phyloP scores from a whole-genome alignment of 2,797 vertebrate genomes.

The Strix occidentalis region DNA sequence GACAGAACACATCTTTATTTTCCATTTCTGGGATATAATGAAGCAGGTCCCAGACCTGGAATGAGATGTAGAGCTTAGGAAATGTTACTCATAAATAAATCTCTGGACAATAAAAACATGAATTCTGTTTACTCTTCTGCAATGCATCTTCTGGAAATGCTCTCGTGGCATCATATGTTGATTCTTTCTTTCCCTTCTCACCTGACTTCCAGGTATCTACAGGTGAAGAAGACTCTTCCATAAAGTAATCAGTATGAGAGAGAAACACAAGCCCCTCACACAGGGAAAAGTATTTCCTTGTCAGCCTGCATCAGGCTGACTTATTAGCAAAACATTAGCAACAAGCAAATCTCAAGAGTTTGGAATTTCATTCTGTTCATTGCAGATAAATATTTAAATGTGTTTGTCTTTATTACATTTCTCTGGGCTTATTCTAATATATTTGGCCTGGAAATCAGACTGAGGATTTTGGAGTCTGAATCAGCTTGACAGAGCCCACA shows the following conservation, averaged over 20 bases:
- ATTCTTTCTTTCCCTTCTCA: not conserved
- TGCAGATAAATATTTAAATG: conserved; percentile 36
- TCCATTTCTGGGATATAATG: not conserved
- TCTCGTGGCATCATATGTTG: not conserved
- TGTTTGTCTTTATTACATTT: conserved; percentile 14
- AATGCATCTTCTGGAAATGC: not conserved
- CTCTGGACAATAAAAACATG: not conserved
- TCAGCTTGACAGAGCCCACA: not conserved
- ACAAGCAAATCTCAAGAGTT: not conserved
- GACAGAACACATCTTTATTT: not conserved
- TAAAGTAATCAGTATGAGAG: not conserved
- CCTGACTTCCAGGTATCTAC: not conserved
- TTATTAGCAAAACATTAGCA: conserved; percentile 22
- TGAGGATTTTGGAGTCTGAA: not conserved
- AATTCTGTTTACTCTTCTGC: not conserved
- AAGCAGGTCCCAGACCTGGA: not conserved
- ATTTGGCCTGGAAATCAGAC: conserved; percentile 24
- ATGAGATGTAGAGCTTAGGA: not conserved
- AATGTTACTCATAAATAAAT: not conserved
- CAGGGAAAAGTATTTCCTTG: not conserved
- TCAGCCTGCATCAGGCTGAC: not conserved
- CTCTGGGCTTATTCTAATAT: not conserved
- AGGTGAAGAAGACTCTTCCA: not conserved
- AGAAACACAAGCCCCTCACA: not conserved
- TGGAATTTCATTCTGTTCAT: not conserved